phyloP scores from a whole-genome alignment of 1,140 invertebrate genomes.

The Drosophila pectinifera region DNA sequence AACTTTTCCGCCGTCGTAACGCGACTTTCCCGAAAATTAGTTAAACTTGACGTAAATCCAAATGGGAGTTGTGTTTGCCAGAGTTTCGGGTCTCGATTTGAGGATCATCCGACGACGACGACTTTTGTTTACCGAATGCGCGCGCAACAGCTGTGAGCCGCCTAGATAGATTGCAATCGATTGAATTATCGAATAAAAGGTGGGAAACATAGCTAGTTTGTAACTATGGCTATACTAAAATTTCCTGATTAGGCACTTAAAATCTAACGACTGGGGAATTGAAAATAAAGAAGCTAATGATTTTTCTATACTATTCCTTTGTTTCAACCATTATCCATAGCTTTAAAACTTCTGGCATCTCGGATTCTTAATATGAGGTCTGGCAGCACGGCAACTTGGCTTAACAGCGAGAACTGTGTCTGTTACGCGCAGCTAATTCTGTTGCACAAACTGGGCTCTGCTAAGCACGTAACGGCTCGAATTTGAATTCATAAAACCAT shows the following conservation, averaged over 20 bases:
- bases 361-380: neutral
- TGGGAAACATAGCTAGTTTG: too few relatives aligned
- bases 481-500: neutral
- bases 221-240: too few relatives aligned
- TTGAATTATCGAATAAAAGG: too few relatives aligned
- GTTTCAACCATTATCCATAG: neutral
- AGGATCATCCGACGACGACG: slow-evolving; percentile 18
- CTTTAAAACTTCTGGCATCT: neutral
- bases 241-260: too few relatives aligned
- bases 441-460: too few relatives aligned
- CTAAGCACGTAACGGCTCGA: neutral
- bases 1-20: slow-evolving; percentile 9
- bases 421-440: neutral
- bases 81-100: neutral
- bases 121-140: slow-evolving; percentile 35
- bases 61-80: slow-evolving; percentile 38
- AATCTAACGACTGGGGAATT: too few relatives aligned
- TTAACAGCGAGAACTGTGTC: neutral
- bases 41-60: slow-evolving; percentile 60
- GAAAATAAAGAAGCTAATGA: too few relatives aligned
- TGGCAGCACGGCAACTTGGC: neutral
- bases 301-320: neutral
- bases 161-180: too few relatives aligned
- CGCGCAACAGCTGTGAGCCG: slow-evolving; percentile 2
- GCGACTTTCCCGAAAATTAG: slow-evolving; percentile 12